Base-by-base conservation (phyloP, 2,888 invertebrate genomes). In the Thyatira batis region DNA sequence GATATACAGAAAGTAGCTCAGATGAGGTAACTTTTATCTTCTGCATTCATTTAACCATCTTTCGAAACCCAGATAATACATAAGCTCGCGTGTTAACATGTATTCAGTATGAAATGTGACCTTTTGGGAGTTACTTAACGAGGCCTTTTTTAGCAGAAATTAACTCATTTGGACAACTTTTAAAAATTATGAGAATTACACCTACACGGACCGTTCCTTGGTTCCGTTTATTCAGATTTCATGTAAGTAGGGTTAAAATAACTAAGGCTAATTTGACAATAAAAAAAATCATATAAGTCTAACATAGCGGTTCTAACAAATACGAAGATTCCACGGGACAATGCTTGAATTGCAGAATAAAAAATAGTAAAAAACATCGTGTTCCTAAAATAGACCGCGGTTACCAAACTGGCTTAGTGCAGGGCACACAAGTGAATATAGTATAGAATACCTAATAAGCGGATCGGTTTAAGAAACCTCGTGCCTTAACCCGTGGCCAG, bases 391-490 rank as follows among this genome's bases (percentile, higher is more conserved):
- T 78, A 78, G 77, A 67, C 57, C 58, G 61, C 62, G 66, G 67
- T 71, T 65, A 72, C 71, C 65, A 73, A 76, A 74, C 73, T 60
- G 63, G 78, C 67, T 65, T 63, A 67, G 62, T 55, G 61, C 58
- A 55, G 59, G 54, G 57, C 57, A 63, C 64, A 67, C 62, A 67
- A 71, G 63, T 69, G 62, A 51, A 61, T 62, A 62, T 63, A 65
- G 73, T 82, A 77, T 77, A 82, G 83, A 86, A 85, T 87, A 82
- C 86, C 84, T 89, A 87, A 88, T 87, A 88, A 85, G 86, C 82
- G 79, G 85, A 86, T 88, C 84, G 82, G 83, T 87, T 89, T 86
- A 89, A 87, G 86, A 87, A 87, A 88, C 85, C 85, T 83, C 84
- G 83, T 84, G 82, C 82, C 80, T 84, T 83, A 85, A 86, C 87